Percentiles rank a stretch among this genome's conserved stretches.
Evolutionary conservation across 1,140 invertebrate species (phyloP).

Genomic region (Caerostris extrusa): DNA sequence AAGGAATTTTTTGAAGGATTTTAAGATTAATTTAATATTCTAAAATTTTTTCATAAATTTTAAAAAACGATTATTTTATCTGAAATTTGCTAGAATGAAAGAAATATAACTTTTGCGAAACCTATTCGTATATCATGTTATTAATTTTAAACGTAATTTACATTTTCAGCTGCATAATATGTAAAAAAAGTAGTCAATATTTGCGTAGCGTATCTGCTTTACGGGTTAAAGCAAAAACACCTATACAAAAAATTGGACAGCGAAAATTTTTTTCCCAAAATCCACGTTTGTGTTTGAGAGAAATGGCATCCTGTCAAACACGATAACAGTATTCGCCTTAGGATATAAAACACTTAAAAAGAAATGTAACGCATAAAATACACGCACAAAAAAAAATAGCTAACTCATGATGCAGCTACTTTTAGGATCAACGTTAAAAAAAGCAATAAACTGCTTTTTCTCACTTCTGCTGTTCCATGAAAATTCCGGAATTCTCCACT

Average conservation of each 20-base stretch:
- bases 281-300: not conserved
- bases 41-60: no score
- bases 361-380: not conserved
- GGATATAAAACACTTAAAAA: slow-evolving; percentile 41
- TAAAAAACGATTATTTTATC: no score
- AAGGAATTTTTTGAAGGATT: no score
- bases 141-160: no score
- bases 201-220: not conserved
- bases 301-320: not conserved
- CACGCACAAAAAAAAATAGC: not conserved
- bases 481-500: not conserved
- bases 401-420: not conserved
- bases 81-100: no score
- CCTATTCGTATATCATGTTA: no score
- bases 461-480: not conserved
- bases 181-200: no score
- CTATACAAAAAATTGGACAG: not conserved
- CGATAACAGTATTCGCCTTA: not conserved
- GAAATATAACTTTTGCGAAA: no score
- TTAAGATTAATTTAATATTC: no score
- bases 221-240: not conserved
- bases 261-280: not conserved
- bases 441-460: not conserved
- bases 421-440: slow-evolving; percentile 18
- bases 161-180: no score